Evolutionary conservation across 2,888 invertebrate species (phyloP).

Genomic region (Chesias legatella): DNA sequence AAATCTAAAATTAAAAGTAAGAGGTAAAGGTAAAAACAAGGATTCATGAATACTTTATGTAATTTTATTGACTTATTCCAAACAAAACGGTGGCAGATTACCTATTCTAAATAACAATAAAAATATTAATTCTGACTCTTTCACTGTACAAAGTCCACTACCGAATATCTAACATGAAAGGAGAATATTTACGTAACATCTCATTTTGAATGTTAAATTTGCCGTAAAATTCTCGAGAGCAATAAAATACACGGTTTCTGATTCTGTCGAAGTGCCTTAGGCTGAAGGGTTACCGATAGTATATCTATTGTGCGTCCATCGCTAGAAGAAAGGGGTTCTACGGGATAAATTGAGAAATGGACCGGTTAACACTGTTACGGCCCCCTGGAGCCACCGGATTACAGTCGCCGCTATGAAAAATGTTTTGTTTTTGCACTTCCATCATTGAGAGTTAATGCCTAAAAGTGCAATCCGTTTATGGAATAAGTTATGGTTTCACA

Average conservation of each 20-base stretch:
- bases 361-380: conserved; percentile 77
- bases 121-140: no score
- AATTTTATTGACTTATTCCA: no score
- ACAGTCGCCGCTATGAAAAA: conserved; percentile 65
- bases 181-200: conserved; percentile 14
- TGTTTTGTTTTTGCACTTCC: conserved; percentile 56
- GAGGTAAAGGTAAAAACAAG: no score
- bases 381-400: conserved; percentile 61
- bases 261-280: conserved; percentile 52
- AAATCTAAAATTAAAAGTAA: no score
- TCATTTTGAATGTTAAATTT: conserved; percentile 33
- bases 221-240: conserved; percentile 53
- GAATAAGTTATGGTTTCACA: no score
- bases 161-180: neutral
- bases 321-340: conserved; percentile 54
- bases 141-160: no score
- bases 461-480: no score
- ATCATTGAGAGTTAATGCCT: conserved; percentile 41
- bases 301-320: conserved; percentile 65
- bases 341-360: conserved; percentile 78
- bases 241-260: conserved; percentile 64
- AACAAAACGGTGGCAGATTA: no score
- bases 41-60: no score
- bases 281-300: conserved; percentile 62
- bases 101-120: no score